These are phyloP conservation scores for Chydorus sphaericus DNA, from an alignment of 2,888 invertebrate species.

Conservation along the genomic window DNA sequence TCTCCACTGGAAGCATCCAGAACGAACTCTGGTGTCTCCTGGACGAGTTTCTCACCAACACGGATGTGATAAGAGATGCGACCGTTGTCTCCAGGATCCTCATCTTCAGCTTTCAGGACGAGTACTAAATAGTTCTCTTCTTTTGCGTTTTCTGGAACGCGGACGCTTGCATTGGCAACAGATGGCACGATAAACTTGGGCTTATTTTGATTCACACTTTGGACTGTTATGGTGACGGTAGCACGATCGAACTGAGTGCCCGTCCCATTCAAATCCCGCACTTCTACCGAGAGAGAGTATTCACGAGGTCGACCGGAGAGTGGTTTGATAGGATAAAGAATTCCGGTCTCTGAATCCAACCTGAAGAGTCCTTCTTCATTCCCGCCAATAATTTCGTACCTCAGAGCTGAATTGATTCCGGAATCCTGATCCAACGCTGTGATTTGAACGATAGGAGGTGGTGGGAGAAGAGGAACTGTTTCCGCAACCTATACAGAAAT, in stretches of 20 bases:
- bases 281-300: conserved; percentile 51
- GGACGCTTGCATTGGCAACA: conserved; percentile 54
- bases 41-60: conserved; percentile 55
- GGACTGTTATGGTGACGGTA: conserved; percentile 55
- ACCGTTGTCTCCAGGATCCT: conserved; percentile 70
- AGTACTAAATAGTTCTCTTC: conserved; percentile 59
- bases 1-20: conserved; percentile 67
- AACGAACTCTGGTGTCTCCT: conserved; percentile 65
- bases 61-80: conserved; percentile 68
- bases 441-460: conserved; percentile 64
- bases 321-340: conserved; percentile 59
- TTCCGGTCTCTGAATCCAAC: conserved; percentile 59
- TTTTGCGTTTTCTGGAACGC: conserved; percentile 69
- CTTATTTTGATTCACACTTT: conserved; percentile 65
- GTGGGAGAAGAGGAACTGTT: conserved; percentile 58
- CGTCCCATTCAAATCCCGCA: conserved; percentile 54
- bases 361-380: conserved; percentile 59
- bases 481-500: too few species aligned
- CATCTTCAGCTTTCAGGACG: conserved; percentile 65
- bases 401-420: conserved; percentile 58
- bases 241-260: conserved; percentile 34
- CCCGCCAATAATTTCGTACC: conserved; percentile 53
- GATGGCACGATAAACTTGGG: conserved; percentile 68
- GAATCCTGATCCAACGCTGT: conserved; percentile 67
- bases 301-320: conserved; percentile 46